phyloP scores from a whole-genome alignment of 2,888 invertebrate genomes.

The Argyresthia goedartella region DNA sequence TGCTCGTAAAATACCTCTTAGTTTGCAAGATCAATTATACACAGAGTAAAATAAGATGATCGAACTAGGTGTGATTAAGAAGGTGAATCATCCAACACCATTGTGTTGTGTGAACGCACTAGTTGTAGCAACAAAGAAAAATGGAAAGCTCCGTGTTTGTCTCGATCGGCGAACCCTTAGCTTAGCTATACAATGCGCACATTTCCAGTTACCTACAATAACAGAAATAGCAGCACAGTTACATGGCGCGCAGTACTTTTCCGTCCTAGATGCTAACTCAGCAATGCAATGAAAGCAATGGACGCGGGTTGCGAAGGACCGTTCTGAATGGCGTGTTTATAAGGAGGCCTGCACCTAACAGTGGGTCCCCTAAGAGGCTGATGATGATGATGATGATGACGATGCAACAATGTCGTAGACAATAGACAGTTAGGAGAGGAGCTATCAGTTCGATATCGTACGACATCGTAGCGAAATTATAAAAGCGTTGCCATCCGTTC shows the following conservation, averaged over 20 bases:
- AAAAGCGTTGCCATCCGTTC: conserved; percentile 9
- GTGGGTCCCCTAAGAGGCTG: too few relatives aligned
- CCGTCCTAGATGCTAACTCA: conserved; percentile 9
- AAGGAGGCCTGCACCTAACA: too few relatives aligned
- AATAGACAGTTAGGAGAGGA: too few relatives aligned
- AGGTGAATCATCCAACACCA: conserved; percentile 13
- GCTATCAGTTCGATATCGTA: too few relatives aligned
- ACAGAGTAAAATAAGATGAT: conserved; percentile 6
- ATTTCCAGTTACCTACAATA: too few relatives aligned
- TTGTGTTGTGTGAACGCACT: conserved; percentile 16
- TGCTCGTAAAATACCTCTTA: conserved; percentile 10
- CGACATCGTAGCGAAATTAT: conserved; percentile 9
- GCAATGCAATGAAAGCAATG: conserved; percentile 1
- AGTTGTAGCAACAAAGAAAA: conserved; percentile 13
- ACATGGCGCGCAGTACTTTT: conserved; percentile 8
- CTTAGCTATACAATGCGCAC: too few relatives aligned
- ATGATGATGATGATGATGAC: too few relatives aligned
- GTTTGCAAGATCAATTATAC: conserved; percentile 5
- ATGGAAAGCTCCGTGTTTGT: conserved; percentile 10
- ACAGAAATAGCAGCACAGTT: too few relatives aligned
- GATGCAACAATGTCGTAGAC: too few relatives aligned
- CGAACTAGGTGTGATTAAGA: conserved; percentile 13
- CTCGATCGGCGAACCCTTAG: conserved; percentile 5
- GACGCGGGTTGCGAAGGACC: too few relatives aligned
- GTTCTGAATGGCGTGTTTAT: too few relatives aligned